These are phyloP conservation scores for Orestias chungarensis DNA, from an alignment of 2,797 vertebrate genomes.

Conservation along the genomic window DNA sequence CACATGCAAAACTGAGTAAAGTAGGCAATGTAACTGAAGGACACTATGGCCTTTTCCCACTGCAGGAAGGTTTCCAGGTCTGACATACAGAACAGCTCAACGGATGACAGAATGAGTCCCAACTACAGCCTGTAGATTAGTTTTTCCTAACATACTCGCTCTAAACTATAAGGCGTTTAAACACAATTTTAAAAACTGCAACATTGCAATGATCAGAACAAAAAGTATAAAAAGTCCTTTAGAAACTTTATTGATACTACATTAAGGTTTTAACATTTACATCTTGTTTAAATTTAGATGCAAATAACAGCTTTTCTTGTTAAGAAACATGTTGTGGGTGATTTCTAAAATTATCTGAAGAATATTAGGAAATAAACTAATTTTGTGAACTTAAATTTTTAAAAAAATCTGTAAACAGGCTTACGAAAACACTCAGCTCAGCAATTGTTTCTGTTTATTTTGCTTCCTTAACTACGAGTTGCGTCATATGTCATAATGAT, in stretches of 20 bases:
- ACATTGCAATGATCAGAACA: background rate
- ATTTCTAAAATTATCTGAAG: background rate
- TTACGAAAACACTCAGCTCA: background rate
- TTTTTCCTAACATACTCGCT: background rate
- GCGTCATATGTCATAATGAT: background rate
- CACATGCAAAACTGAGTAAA: conserved; percentile 32
- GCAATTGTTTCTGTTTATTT: background rate
- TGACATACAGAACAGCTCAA: conserved; percentile 4
- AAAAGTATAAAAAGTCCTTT: background rate
- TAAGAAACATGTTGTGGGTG: background rate
- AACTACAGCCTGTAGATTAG: background rate
- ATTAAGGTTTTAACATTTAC: too few species aligned
- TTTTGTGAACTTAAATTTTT: too few species aligned
- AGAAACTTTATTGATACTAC: background rate
- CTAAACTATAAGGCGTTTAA: background rate
- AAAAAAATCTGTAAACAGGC: too few species aligned
- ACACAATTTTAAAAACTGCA: background rate
- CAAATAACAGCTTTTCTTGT: background rate
- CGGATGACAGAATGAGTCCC: background rate
- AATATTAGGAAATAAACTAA: too few species aligned
- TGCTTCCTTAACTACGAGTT: background rate
- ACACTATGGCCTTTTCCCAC: conserved; percentile 8
- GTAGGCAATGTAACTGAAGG: conserved; percentile 14
- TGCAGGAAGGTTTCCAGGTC: conserved; percentile 21
- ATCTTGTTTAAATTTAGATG: background rate